These are phyloP conservation scores for Sycophila sp. DNA, from an alignment of 1,140 invertebrate genomes.

Conservation along the genomic window DNA sequence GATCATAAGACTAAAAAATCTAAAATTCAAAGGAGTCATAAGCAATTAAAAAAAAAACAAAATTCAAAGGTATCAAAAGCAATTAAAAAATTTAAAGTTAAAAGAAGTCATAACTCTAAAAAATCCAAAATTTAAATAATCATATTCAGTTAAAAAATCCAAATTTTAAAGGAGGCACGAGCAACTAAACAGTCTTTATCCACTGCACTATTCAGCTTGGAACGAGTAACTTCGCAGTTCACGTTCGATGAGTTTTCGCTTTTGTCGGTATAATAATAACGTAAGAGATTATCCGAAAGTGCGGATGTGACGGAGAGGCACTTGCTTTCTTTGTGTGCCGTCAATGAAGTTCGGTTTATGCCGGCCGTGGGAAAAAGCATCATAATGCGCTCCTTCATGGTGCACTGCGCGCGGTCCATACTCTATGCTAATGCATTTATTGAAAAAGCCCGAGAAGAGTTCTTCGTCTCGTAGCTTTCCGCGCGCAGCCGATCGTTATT, in stretches of 20 bases:
- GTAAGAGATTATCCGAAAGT: not conserved
- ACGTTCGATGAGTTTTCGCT: not conserved
- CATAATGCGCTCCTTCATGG: not conserved
- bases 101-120: not conserved
- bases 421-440: conserved; percentile 10
- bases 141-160: no score
- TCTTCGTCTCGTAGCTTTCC: not conserved
- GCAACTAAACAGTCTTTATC: no score
- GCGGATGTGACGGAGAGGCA: not conserved
- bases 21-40: no score
- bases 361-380: not conserved
- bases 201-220: no score
- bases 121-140: no score
- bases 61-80: no score
- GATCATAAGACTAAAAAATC: no score
- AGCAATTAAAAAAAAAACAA: no score
- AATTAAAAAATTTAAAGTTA: not conserved
- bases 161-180: no score
- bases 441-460: not conserved
- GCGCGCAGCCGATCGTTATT: not conserved
- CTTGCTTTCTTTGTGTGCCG: not conserved
- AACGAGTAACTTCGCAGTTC: not conserved
- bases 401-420: not conserved
- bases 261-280: no score
- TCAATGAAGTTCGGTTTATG: not conserved